These are phyloP conservation scores for Leucophenga varia DNA, from an alignment of 1,140 invertebrate species.

Conservation along the genomic window DNA sequence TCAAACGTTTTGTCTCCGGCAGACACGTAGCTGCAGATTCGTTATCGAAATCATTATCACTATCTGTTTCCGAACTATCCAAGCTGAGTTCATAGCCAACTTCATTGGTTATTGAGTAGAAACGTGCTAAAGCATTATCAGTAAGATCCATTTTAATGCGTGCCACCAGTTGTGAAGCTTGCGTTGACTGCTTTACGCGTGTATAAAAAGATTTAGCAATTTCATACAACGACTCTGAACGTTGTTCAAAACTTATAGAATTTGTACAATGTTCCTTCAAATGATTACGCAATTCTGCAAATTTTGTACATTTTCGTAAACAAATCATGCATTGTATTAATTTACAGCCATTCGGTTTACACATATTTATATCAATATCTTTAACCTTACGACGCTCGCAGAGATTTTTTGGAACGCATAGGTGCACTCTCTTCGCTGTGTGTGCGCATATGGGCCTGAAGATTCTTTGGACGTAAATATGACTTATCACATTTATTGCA, in stretches of 20 bases:
- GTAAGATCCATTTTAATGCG: constrained; percentile 11
- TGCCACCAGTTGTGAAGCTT: constrained; percentile 1
- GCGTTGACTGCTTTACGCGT: constrained; percentile 1
- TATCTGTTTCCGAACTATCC: constrained; percentile 15
- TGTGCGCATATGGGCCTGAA: too few relatives aligned
- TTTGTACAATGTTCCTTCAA: constrained; percentile 5
- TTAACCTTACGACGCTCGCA: neutral
- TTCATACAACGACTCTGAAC: neutral
- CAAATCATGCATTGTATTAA: constrained; percentile 18
- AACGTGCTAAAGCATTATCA: constrained; percentile 9
- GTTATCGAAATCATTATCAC: constrained; percentile 5
- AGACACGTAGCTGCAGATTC: neutral
- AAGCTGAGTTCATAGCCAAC: constrained; percentile 14
- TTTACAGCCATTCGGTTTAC: constrained; percentile 16
- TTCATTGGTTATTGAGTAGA: constrained; percentile 22
- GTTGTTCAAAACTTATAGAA: constrained; percentile 5
- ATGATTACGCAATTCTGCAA: constrained; percentile 13
- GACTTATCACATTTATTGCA: too few relatives aligned
- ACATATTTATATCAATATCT: constrained; percentile 7
- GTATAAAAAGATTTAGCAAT: constrained; percentile 10
- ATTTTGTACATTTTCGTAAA: constrained; percentile 8
- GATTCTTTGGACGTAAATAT: too few relatives aligned
- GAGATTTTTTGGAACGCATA: neutral
- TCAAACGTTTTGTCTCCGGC: neutral
- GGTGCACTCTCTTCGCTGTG: too few relatives aligned